Evolutionary conservation across 2,797 vertebrate genomes (phyloP).

Genomic region (Percopsis omiscomaycus): DNA sequence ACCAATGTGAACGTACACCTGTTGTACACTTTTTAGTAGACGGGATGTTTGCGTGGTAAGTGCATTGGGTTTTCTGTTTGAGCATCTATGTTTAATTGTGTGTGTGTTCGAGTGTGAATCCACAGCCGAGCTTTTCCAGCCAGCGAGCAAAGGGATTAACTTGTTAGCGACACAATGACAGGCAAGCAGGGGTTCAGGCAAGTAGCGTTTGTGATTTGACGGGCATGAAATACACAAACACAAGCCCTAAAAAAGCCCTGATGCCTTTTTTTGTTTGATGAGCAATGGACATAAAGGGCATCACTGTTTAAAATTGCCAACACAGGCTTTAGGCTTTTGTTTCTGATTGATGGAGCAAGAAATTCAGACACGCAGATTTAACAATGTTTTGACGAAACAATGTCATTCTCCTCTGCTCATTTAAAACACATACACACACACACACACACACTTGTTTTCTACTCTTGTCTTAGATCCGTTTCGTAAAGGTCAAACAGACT

Average conservation of each 20-base stretch:
- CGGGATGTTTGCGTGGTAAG: background rate
- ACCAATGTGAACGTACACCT: background rate
- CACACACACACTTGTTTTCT: constrained; percentile 13
- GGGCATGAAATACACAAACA: constrained; percentile 45
- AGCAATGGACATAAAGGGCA: constrained; percentile 60
- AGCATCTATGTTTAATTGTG: constrained; percentile 6
- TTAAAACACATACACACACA: constrained; percentile 14
- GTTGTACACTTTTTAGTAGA: constrained; percentile 4
- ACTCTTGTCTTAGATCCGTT: constrained; percentile 29
- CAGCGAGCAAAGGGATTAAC: constrained; percentile 33
- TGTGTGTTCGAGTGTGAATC: constrained; percentile 7
- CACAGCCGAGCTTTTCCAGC: constrained; percentile 20
- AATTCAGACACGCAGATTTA: constrained; percentile 47
- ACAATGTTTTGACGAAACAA: constrained; percentile 37
- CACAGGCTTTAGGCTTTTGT: constrained; percentile 47
- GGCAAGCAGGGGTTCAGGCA: constrained; percentile 28
- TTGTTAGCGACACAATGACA: constrained; percentile 29
- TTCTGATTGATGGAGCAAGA: constrained; percentile 58
- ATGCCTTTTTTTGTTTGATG: constrained; percentile 40
- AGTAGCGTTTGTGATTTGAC: constrained; percentile 42
- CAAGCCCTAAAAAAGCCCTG: constrained; percentile 20
- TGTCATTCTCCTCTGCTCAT: constrained; percentile 24
- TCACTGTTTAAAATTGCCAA: constrained; percentile 41
- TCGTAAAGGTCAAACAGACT: constrained; percentile 52
- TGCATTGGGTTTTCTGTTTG: background rate